Evolutionary conservation across 2,797 vertebrate species (phyloP), one percentile per base, ranked within the genome.

Genomic region (Falco novaeseelandiae): DNA sequence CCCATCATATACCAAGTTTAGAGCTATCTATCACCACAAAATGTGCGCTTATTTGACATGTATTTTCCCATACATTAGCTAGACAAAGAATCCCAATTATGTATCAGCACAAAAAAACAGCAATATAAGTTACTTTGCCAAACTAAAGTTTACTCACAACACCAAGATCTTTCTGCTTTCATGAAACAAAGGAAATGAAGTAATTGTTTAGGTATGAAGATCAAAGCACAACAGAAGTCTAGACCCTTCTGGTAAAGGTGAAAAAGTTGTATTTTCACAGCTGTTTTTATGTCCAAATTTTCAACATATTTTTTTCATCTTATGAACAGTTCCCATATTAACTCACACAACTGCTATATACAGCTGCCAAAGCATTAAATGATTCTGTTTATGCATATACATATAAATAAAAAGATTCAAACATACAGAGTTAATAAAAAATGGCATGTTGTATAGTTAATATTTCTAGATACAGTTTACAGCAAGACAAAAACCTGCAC

Each of bases 201-300:
- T 97, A 83, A 97, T 87, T 96, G 80, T 96, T 97, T 97, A 96
- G 83, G 92, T 95, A 96, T 87, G 74, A 85, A 91, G 92, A 97
- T 96, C 83, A 98, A 97, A 97, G 93, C 62, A 90, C 72, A 91
- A 87, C 51, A 95, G 59, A 96, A 95, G 80, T 84, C 90, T 79
- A 93, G 80, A 95, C 62, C 89, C 57, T 94, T 94, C 92, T 95
- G 89, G 77, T 94, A 87, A 96, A 91, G 83, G 89, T 95, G 94
- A 95, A 93, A 30, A 55, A 70, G 34, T 74, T 95, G n/a, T 97
- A 96, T 97, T 97, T 96, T 97, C 62, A 94, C 97, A 98, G 97
- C 97, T 97, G 97, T 14, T 87, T 96, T 78, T 79, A 59, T 29
- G 52, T 52, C 89, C 80, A 87, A 27, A 44, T 86, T 95, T 96